Percentiles rank a stretch among this genome's conserved stretches.
Evolutionary conservation across 1,140 invertebrate species (phyloP).

Genomic region (Druon quercuslanigerum): DNA sequence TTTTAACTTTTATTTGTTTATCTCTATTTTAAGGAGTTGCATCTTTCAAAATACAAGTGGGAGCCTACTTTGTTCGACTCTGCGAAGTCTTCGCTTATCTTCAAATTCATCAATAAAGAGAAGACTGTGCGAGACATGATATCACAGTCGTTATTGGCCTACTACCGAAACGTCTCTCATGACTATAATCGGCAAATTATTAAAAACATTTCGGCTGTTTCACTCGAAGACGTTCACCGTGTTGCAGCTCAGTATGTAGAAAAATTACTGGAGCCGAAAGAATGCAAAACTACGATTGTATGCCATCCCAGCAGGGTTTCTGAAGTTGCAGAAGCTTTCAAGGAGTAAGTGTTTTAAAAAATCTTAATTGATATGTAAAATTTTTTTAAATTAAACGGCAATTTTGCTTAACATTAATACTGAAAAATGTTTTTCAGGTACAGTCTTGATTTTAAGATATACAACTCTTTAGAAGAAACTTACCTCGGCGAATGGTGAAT

Average conservation of each 20-base stretch:
- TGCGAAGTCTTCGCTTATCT: slow-evolving; percentile 89
- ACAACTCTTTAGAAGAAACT: slow-evolving; percentile 76
- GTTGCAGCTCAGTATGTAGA: slow-evolving; percentile 84
- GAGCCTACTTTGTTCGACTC: slow-evolving; percentile 86
- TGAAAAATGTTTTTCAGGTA: slow-evolving; percentile 62
- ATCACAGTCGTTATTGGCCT: slow-evolving; percentile 82
- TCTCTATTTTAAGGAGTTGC: slow-evolving; percentile 78
- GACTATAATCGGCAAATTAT: slow-evolving; percentile 85
- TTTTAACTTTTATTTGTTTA: neutral
- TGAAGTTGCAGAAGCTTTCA: slow-evolving; percentile 81
- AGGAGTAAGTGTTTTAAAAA: slow-evolving; percentile 76
- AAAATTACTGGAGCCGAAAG: slow-evolving; percentile 79
- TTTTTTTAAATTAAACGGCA: no score
- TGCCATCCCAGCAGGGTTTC: slow-evolving; percentile 85
- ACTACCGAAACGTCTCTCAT: slow-evolving; percentile 81
- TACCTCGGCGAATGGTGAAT: slow-evolving; percentile 70
- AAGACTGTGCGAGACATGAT: slow-evolving; percentile 85
- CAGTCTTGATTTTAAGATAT: slow-evolving; percentile 72
- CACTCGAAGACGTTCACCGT: slow-evolving; percentile 78
- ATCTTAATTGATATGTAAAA: no score
- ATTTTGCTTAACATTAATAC: no score
- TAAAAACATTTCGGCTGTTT: slow-evolving; percentile 81
- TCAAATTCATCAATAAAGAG: slow-evolving; percentile 88
- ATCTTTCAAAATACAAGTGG: slow-evolving; percentile 80
- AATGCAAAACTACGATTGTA: slow-evolving; percentile 81